These are phyloP conservation scores for Taxidea taxus DNA, from an alignment of 2,113 vertebrate genomes.

Conservation along the genomic window DNA sequence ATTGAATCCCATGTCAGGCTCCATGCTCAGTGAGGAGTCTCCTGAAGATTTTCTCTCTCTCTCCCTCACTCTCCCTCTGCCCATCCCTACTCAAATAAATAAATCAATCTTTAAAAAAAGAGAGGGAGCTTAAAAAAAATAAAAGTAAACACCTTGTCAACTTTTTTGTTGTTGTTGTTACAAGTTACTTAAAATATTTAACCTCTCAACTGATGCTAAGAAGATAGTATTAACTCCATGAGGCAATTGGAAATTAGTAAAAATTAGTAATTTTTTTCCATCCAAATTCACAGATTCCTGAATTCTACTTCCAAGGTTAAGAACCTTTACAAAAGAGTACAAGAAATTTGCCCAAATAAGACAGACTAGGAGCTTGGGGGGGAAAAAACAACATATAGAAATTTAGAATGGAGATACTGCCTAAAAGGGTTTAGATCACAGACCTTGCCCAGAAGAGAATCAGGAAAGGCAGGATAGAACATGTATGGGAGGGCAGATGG, in stretches of 20 bases:
- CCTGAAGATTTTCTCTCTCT: background rate
- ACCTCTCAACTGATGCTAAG: background rate
- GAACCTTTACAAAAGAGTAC: background rate
- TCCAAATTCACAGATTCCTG: background rate
- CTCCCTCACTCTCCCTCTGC: background rate
- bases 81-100: background rate
- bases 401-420: background rate
- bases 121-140: background rate
- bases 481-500: background rate
- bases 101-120: background rate
- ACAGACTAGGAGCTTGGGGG: background rate
- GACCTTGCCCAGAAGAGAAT: background rate
- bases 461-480: background rate
- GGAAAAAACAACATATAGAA: background rate
- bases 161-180: background rate
- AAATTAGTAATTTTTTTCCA: background rate
- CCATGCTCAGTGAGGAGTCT: background rate
- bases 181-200: conserved; percentile 12
- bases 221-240: background rate
- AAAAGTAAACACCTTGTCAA: background rate
- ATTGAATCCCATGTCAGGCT: background rate
- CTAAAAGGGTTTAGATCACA: background rate
- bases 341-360: background rate
- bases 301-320: background rate
- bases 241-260: background rate